Conservation (phyloP, 1,140 invertebrate genomes). For the Caenorhabditis brenneri region DNA sequence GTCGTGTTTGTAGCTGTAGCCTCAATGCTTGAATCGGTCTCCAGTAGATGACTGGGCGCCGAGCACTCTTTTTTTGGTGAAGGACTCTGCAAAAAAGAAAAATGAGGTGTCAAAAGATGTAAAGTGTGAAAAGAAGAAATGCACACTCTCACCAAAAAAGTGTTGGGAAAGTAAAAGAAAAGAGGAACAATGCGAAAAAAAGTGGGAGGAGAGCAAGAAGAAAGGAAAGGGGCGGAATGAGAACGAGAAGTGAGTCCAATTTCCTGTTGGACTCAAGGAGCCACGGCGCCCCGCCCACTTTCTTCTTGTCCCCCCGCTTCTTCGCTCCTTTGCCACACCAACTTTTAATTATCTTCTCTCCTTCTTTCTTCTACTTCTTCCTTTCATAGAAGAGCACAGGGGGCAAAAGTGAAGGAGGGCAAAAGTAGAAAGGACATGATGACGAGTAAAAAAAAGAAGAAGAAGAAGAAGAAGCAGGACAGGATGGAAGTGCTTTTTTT, state of each 20-base stretch:
- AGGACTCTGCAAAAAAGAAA: neutral
- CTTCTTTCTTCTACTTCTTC: neutral
- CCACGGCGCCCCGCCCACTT: constrained; percentile 9
- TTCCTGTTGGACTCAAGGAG: constrained; percentile 28
- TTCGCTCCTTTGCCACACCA: constrained; percentile 20
- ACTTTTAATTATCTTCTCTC: constrained; percentile 40
- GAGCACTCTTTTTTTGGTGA: neutral
- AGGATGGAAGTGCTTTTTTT: constrained; percentile 40
- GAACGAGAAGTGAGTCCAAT: constrained; percentile 45
- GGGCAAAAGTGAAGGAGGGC: constrained; percentile 1
- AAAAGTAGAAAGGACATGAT: constrained; percentile 38
- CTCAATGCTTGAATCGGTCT: constrained; percentile 19
- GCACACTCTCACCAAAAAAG: neutral
- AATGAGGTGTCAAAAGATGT: neutral
- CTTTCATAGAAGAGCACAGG: constrained; percentile 5
- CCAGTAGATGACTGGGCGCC: neutral
- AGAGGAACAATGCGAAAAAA: constrained; percentile 17
- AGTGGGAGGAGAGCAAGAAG: neutral
- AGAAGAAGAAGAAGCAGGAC: neutral
- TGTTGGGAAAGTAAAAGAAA: too few relatives aligned
- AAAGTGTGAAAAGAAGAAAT: constrained; percentile 3
- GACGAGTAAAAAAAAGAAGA: neutral
- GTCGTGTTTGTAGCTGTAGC: constrained; percentile 27
- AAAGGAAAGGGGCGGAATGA: constrained; percentile 1
- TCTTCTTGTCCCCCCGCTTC: neutral